Conservation (phyloP, 2,113 vertebrate genomes). For the Phylloscopus trochiloides region DNA sequence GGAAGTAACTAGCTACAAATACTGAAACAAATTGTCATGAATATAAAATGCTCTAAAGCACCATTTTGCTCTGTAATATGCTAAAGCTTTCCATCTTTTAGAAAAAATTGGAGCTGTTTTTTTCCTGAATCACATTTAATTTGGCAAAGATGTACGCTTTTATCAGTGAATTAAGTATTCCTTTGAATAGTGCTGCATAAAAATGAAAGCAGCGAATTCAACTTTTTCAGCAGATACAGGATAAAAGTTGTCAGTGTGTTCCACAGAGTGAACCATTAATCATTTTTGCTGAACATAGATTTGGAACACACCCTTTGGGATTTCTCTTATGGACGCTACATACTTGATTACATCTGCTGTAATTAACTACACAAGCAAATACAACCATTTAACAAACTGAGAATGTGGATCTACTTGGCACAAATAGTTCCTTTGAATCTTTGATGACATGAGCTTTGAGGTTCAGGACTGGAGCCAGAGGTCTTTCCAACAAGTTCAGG, state of each 20-base stretch:
- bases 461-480: background rate
- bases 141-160: background rate
- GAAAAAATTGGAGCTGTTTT: background rate
- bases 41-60: background rate
- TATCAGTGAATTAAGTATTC: background rate
- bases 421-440: background rate
- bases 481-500: background rate
- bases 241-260: background rate
- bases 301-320: background rate
- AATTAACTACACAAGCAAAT: background rate
- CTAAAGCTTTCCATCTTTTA: background rate
- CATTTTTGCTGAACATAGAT: background rate
- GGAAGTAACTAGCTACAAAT: background rate
- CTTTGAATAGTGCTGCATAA: background rate
- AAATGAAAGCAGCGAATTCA: background rate
- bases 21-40: background rate
- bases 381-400: background rate
- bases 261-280: background rate
- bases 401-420: background rate
- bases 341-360: background rate
- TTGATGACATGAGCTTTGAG: background rate
- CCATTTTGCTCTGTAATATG: background rate
- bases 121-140: background rate
- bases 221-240: background rate
- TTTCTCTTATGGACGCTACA: background rate